Percentiles rank a stretch among this genome's conserved stretches.
Conservation (phyloP, 2,888 invertebrate genomes). For the Drosophila limbata region DNA sequence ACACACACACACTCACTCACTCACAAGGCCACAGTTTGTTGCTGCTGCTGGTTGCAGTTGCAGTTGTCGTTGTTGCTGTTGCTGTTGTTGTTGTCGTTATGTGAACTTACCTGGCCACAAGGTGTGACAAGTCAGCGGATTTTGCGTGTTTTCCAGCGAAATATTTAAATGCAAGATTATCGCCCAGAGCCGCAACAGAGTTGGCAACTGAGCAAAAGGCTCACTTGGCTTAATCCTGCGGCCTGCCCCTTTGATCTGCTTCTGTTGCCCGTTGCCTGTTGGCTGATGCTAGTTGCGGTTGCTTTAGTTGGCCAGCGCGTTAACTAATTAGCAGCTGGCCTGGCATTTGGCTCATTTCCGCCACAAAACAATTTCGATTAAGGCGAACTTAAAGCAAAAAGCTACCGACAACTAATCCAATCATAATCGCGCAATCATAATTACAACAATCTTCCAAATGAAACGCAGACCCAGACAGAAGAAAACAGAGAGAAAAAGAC, state of each 20-base stretch:
- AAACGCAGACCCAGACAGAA: conserved; percentile 40
- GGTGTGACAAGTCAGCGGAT: conserved; percentile 82
- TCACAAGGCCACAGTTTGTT: conserved; percentile 33
- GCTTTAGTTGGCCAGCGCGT: conserved; percentile 37
- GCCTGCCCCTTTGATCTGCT: conserved; percentile 57
- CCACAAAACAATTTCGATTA: conserved; percentile 75
- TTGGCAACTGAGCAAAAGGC: conserved; percentile 44
- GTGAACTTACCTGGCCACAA: conserved; percentile 66
- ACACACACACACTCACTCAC: conserved; percentile 11
- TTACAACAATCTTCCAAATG: conserved; percentile 74
- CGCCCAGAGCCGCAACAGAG: conserved; percentile 33
- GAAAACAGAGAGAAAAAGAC: conserved; percentile 19
- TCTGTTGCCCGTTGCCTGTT: conserved; percentile 11
- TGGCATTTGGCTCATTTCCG: conserved; percentile 67
- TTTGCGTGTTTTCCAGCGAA: conserved; percentile 79
- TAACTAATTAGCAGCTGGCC: conserved; percentile 74
- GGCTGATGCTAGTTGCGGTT: conserved; percentile 16
- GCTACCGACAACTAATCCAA: conserved; percentile 76
- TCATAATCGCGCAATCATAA: conserved; percentile 78
- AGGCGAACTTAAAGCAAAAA: conserved; percentile 55
- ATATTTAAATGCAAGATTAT: conserved; percentile 80
- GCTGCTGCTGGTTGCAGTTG: conserved; percentile 25
- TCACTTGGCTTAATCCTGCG: conserved; percentile 69
- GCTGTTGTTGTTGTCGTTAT: conserved; percentile 35
- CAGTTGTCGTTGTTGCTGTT: conserved; percentile 31